These are phyloP conservation scores for Gerris lacustris DNA, from an alignment of 2,888 invertebrate species.

Conservation along the genomic window DNA sequence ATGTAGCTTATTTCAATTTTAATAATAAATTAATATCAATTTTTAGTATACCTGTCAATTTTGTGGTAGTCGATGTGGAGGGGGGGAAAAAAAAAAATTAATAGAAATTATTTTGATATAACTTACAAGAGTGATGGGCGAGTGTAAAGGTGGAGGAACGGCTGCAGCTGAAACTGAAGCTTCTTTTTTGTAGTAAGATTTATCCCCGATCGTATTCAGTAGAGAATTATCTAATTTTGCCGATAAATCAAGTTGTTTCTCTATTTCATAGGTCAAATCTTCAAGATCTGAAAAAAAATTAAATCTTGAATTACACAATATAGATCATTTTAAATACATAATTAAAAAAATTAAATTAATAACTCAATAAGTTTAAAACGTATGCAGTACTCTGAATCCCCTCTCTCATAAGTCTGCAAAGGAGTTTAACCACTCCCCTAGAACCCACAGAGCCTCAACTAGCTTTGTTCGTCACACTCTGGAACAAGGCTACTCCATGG, in stretches of 20 bases:
- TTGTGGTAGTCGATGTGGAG: no score
- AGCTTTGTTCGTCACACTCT: no score
- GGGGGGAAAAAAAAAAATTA: no score
- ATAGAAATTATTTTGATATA: not conserved
- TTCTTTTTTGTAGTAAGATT: not conserved
- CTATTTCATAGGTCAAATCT: constrained; percentile 45
- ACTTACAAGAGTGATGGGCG: not conserved
- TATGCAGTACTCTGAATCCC: no score
- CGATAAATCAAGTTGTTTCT: constrained; percentile 48
- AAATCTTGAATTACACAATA: not conserved
- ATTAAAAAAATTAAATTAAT: no score
- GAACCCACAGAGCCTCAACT: no score
- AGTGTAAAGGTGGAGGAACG: not conserved
- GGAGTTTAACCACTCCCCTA: not conserved
- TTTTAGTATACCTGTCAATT: no score
- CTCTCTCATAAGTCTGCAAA: not conserved
- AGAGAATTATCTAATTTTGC: constrained; percentile 44
- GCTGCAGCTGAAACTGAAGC: not conserved
- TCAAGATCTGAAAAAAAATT: constrained; percentile 38
- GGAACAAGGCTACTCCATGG: no score
- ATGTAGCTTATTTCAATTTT: no score
- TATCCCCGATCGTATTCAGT: constrained; percentile 15
- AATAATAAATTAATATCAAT: no score
- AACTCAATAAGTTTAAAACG: no score
- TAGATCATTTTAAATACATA: no score